Base-by-base conservation (phyloP, 2,888 invertebrate genomes). In the Epistrophe eligans region DNA sequence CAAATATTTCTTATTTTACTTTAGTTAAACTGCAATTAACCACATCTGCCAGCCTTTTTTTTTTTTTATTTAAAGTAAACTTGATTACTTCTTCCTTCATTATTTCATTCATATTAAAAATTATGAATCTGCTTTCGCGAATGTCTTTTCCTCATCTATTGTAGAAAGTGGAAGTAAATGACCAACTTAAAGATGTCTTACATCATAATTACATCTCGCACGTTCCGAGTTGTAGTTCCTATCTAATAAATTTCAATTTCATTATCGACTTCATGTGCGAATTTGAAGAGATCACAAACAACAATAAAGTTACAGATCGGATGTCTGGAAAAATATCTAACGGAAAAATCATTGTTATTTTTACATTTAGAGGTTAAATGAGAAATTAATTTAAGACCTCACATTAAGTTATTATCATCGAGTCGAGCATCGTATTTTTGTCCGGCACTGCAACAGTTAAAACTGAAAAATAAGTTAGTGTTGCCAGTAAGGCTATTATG, bases 151-250 rank as follows among this genome's bases (percentile, higher is more conserved):
- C 52, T 58, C 77, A 60, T 52, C 70, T 52, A 35, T 11, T 8
- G 38, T 83, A 83, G 83, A 83, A 83, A 83, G 83, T 79, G 66
- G 40, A 73, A 82, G 57, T 55, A 72, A 77, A 82, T 77, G 72
- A 77, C 73, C 79, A 73, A 66, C 40, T 57, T 64, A 71, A 19
- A 58, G 60, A 62, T 19, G 11, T 60, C 67, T 83, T 79, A 83
- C 79, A 73, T 79, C 67, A 73, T 72, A 83, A 79, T 82, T 82
- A 77, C 74, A 45, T 17, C 15, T 38, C 52, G 64, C 64, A 77
- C 77, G 77, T 82, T 43, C 66, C 55, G n/a, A 55, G 7, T 35
- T 66, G 8, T 11, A 66, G 66, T 83, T 67, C 52, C 77, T 70
- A 38, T 35, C 5, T 48, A 60, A 73, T 73, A 73, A 70, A 77